Percentiles rank a stretch among this genome's conserved stretches.
phyloP scores from a whole-genome alignment of 2,888 invertebrate species.

The Rhorus exstirpatorius region DNA sequence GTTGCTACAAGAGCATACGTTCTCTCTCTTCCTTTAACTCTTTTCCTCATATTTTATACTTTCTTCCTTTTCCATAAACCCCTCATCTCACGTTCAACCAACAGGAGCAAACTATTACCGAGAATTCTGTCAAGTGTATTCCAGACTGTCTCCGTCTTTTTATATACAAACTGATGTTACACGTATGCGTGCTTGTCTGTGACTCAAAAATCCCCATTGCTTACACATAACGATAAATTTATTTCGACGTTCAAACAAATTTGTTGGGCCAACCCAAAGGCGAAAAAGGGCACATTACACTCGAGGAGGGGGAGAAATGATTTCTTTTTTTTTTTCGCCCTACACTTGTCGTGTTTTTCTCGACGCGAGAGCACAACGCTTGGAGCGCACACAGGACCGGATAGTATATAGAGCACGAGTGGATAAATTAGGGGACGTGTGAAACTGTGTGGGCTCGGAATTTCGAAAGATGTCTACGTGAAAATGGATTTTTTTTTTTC shows the following conservation, averaged over 20 bases:
- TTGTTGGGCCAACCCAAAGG: conserved; percentile 41
- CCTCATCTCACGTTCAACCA: conserved; percentile 19
- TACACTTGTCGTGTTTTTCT: not conserved
- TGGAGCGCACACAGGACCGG: not conserved
- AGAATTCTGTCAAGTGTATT: conserved; percentile 58
- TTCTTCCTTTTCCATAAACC: conserved; percentile 9
- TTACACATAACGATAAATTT: conserved; percentile 58
- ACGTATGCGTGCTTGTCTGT: conserved; percentile 8
- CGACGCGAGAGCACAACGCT: conserved; percentile 26
- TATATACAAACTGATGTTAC: no score
- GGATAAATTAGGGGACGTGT: conserved; percentile 49
- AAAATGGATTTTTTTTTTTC: not conserved
- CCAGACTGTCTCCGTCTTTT: conserved; percentile 31
- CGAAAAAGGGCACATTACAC: conserved; percentile 33
- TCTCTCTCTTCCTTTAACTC: conserved; percentile 36
- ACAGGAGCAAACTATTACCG: conserved; percentile 53
- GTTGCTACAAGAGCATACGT: conserved; percentile 42
- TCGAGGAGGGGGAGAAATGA: not conserved
- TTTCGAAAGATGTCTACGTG: conserved; percentile 8
- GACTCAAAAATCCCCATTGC: not conserved
- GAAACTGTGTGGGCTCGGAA: no score
- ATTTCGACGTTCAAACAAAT: conserved; percentile 67
- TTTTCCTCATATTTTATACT: conserved; percentile 38
- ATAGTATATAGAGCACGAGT: conserved; percentile 14
- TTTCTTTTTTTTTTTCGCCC: conserved; percentile 3